Evolutionary conservation across 2,888 invertebrate species (phyloP).

Genomic region (Melanargia galathea): DNA sequence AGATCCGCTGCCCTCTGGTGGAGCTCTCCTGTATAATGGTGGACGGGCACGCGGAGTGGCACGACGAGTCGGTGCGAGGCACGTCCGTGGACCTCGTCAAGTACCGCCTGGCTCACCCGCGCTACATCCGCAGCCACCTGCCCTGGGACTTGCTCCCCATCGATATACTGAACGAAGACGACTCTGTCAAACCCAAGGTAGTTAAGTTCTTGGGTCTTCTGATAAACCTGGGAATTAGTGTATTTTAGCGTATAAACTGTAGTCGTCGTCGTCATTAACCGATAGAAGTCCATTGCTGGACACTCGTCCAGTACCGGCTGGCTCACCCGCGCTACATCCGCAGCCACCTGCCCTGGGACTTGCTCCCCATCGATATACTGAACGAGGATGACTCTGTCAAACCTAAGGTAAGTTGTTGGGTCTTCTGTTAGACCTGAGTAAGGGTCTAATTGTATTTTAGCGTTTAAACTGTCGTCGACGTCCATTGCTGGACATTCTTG

Average conservation of each 20-base stretch:
- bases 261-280: no score
- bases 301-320: slow-evolving; percentile 83
- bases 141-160: slow-evolving; percentile 87
- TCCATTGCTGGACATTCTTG: slow-evolving; percentile 87
- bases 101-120: slow-evolving; percentile 84
- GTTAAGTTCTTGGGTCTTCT: no score
- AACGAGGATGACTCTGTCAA: slow-evolving; percentile 83
- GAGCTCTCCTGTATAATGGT: slow-evolving; percentile 86
- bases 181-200: slow-evolving; percentile 87
- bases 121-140: slow-evolving; percentile 89
- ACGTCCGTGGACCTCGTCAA: slow-evolving; percentile 88
- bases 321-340: slow-evolving; percentile 89
- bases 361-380: slow-evolving; percentile 86
- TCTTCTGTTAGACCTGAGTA: no score
- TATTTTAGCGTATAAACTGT: no score
- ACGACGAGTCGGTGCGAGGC: slow-evolving; percentile 83
- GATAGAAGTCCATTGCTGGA: no score
- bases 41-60: slow-evolving; percentile 83
- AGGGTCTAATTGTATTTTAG: no score
- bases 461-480: no score
- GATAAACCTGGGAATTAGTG: no score
- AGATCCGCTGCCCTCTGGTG: slow-evolving; percentile 88
- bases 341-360: slow-evolving; percentile 87
- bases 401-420: slow-evolving; percentile 90
- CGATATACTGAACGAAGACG: slow-evolving; percentile 84